Evolutionary conservation across 2,797 vertebrate species (phyloP).

Genomic region (Potorous gilbertii): DNA sequence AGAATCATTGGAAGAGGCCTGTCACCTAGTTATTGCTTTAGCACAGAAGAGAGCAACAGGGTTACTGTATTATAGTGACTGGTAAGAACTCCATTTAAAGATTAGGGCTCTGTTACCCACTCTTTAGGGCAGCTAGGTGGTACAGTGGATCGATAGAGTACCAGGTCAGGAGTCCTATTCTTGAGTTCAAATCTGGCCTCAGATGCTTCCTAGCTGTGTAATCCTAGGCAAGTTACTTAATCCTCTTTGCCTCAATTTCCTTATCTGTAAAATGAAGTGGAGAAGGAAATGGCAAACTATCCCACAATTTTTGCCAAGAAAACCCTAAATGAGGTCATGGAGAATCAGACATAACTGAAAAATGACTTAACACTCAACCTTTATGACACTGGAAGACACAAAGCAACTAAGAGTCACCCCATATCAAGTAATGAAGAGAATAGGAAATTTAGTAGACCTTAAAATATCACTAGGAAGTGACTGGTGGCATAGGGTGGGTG

Average conservation of each 20-base stretch:
- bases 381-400: background rate
- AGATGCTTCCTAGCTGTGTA: background rate
- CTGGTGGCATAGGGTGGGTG: background rate
- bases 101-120: background rate
- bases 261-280: background rate
- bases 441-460: background rate
- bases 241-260: background rate
- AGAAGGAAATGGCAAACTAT: background rate
- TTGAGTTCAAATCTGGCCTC: background rate
- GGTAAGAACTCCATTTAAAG: background rate
- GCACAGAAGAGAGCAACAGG: background rate
- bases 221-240: background rate
- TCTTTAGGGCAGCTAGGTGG: background rate
- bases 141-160: background rate
- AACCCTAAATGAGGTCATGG: background rate
- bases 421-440: background rate
- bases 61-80: background rate
- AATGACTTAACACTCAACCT: background rate
- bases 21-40: background rate
- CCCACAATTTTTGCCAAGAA: background rate
- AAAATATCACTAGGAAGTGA: background rate
- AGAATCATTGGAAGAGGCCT: background rate
- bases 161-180: background rate
- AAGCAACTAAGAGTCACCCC: background rate
- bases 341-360: background rate